Evolutionary conservation across 2,113 vertebrate genomes (phyloP), one percentile per base, ranked within the genome.

Genomic region (Tragulus kanchil): DNA sequence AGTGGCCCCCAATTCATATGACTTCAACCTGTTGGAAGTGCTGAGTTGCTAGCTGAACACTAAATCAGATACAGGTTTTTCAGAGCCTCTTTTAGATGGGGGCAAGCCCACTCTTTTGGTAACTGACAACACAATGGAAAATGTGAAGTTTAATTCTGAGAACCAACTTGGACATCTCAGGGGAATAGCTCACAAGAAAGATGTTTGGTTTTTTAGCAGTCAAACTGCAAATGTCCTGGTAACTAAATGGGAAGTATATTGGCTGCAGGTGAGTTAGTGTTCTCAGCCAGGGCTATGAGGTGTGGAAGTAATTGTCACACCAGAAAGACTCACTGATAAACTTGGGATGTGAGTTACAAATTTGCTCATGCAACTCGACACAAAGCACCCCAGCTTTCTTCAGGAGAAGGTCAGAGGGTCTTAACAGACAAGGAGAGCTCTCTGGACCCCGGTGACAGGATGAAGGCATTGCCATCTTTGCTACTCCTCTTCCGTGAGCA

Each of bases 11-110:
- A 2, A 0, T 82, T 79, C 79, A 36, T 3, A 4, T 5, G 64
- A 88, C 45, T 45, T 21, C 59, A 45, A n/a, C 94, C 71, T 71
- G 75, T 31, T 31, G 6, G 50, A 42, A 19, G 50, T 17, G 65
- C 86, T 3, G 78, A 93, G 78, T 71, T 62, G 73, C 64, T 12
- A 87, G 92, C 23, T 0, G 23, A 73, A n/a, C 28, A 1, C 58
- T 50, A 83, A 96, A 84, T 89, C 78, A 67, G 54, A 90, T 11
- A 11, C 88, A 79, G 64, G 90, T 4, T 79, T 93, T 28, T 84
- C 10, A 13, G 85, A 84, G 69, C 81, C 82, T 26, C 36, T 19
- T 26, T 59, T 23, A 31, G 50, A 58, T 17, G 21, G 6, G 65
- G 19, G 59, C 48, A 2, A 77, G 71, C 31, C 17, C 50, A 8